These are phyloP conservation scores for Theretra japonica DNA, from an alignment of 2,888 invertebrate genomes.

Conservation along the genomic window DNA sequence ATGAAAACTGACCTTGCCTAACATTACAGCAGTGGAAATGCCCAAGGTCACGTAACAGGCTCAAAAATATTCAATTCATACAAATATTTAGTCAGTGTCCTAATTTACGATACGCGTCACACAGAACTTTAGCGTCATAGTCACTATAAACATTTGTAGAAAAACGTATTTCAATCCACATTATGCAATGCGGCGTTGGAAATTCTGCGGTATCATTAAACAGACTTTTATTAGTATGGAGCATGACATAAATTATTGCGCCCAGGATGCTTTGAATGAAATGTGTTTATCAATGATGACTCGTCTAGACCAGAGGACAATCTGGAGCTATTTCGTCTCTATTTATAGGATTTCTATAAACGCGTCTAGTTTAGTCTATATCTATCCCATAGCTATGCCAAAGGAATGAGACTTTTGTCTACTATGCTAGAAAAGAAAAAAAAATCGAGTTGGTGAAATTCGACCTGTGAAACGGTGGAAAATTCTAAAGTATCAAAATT, in stretches of 20 bases:
- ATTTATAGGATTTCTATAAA: too few species aligned
- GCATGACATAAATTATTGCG: too few species aligned
- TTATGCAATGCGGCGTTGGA: background rate
- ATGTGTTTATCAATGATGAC: background rate
- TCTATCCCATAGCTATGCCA: too few species aligned
- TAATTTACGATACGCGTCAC: background rate
- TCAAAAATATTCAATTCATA: background rate
- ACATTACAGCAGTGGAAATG: background rate
- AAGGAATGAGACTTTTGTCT: too few species aligned
- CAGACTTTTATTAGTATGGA: too few species aligned
- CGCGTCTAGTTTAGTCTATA: too few species aligned
- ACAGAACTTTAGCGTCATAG: background rate
- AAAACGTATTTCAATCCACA: background rate
- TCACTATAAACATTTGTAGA: background rate
- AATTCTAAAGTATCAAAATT: too few species aligned
- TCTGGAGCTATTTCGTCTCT: background rate
- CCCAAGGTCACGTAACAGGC: background rate
- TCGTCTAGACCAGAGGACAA: background rate
- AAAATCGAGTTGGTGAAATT: too few species aligned
- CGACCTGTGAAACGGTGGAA: too few species aligned
- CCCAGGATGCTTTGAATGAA: too few species aligned
- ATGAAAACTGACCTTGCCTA: background rate
- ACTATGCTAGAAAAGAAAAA: too few species aligned
- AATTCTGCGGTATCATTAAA: too few species aligned
- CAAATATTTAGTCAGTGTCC: background rate